Evolutionary conservation across 2,797 vertebrate genomes (phyloP).

Genomic region (Triplophysa yarkandensis): DNA sequence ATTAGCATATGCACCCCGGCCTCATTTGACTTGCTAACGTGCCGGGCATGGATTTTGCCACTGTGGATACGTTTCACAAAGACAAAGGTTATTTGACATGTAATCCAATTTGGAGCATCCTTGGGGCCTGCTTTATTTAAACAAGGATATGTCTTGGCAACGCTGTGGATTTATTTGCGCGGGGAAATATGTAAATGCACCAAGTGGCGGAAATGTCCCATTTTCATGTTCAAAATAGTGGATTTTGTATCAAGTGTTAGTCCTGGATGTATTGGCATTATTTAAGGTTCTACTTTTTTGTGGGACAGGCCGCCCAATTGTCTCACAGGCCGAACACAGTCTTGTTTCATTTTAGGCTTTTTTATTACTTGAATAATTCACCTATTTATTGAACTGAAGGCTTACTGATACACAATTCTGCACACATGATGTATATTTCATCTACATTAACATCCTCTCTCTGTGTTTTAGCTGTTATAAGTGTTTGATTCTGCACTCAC

Average conservation of each 20-base stretch:
- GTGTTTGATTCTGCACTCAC: slow-evolving; percentile 1
- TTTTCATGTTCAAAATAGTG: neutral
- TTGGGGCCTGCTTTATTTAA: slow-evolving; percentile 44
- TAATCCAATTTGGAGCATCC: slow-evolving; percentile 48
- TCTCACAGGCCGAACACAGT: slow-evolving; percentile 34
- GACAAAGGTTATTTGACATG: slow-evolving; percentile 55
- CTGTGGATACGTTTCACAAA: slow-evolving; percentile 51
- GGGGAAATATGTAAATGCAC: slow-evolving; percentile 11
- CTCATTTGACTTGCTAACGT: slow-evolving; percentile 62
- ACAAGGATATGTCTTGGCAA: slow-evolving; percentile 26
- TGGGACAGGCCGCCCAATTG: slow-evolving; percentile 16
- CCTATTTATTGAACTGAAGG: slow-evolving; percentile 53
- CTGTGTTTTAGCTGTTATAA: slow-evolving; percentile 20
- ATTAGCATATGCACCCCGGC: slow-evolving; percentile 59
- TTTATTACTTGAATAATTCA: slow-evolving; percentile 48
- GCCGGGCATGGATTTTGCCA: slow-evolving; percentile 51
- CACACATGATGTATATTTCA: slow-evolving; percentile 55
- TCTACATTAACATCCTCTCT: slow-evolving; percentile 18
- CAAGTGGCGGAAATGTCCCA: neutral
- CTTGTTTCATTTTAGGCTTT: slow-evolving; percentile 46
- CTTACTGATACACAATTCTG: slow-evolving; percentile 53
- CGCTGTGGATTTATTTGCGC: slow-evolving; percentile 21
- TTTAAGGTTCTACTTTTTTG: slow-evolving; percentile 21
- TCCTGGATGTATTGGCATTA: neutral
- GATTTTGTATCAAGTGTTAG: neutral